Percentiles rank a stretch among this genome's conserved stretches.
Conservation (phyloP, 64 coral and sea anemone species). For the Stylophora pistillata region DNA sequence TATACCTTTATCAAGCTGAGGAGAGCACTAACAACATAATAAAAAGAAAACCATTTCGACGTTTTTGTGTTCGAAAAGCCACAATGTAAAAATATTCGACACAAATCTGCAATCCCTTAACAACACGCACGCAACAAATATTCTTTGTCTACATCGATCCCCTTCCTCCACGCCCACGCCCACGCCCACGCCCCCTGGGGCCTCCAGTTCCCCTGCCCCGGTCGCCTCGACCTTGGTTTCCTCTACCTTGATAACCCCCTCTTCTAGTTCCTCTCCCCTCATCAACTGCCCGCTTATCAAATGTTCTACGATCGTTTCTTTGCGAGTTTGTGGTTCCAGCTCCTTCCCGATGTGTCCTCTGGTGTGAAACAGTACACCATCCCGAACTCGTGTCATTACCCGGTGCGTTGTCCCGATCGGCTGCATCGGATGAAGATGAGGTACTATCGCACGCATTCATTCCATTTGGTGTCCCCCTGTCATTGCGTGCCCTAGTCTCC, state of each 20-base stretch:
- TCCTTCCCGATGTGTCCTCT: background rate
- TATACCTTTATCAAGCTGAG: too few relatives aligned
- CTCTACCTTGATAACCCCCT: background rate
- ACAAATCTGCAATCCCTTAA: too few relatives aligned
- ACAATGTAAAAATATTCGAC: too few relatives aligned
- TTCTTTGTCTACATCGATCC: background rate
- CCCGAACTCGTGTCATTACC: background rate
- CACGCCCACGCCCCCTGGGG: background rate
- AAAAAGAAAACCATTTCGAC: too few relatives aligned
- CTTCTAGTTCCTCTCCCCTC: background rate
- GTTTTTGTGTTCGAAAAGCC: too few relatives aligned
- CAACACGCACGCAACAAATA: too few relatives aligned
- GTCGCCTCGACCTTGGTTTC: background rate
- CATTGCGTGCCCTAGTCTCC: background rate
- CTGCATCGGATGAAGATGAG: too few relatives aligned
- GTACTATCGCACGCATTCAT: background rate
- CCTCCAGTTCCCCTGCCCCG: background rate
- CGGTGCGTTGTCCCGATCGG: background rate
- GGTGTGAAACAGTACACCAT: constrained; percentile 3
- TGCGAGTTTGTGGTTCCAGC: background rate
- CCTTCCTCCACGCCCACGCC: background rate
- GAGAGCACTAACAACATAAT: too few relatives aligned
- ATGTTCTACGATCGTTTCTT: background rate
- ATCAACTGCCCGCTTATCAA: background rate
- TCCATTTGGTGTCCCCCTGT: background rate